Evolutionary conservation across 1,140 invertebrate species (phyloP), one percentile per base, ranked within the genome.

Genomic region (Drosophila varians): DNA sequence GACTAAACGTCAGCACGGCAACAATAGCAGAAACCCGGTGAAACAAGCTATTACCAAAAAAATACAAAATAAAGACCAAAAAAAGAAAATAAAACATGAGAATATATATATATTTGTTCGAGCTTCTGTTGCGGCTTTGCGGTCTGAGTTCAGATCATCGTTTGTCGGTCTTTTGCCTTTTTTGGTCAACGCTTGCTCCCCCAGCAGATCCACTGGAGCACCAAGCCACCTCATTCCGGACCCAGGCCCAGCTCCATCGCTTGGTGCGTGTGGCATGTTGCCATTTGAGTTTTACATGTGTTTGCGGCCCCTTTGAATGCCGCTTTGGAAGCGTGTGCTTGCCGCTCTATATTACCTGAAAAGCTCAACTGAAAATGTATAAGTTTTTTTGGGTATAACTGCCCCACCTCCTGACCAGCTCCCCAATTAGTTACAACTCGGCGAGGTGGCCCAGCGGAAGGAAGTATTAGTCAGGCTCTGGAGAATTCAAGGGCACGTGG

Each of bases 201-300:
- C 26, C 40, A 45, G 25, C 45, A 26, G 25, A 54, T 36, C 43
- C 45, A 18, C 36, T 12, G 36, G 36, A 43, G 31, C n/a, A 25
- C 46, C 34, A 28, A 34, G 31, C 19, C 38, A 28, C 43, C 61
- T 64, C 61, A 64, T 42, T 65, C 34, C 43, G 11, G 19, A 21
- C 16, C 40, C 56, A 40, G 62, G 56, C 46, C 56, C 56, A 61
- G 47, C 56, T 62, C 46, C 72, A 74, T 40, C 58, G 65, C 45
- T 31, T 70, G 76, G 79, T 86, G 79, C 79, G 79, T 84, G 79
- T 84, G 79, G 79, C 79, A 86, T 84, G 79, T 84, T 84, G 79
- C 80, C 80, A 86, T 84, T 84, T 84, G 80, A 87, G 80, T 87
- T 87, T 84, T 86, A 86, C 80, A 86, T 86, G 76, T 86, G 80